phyloP scores from a whole-genome alignment of 1,140 invertebrate species.

The Rhopalosiphum maidis region DNA sequence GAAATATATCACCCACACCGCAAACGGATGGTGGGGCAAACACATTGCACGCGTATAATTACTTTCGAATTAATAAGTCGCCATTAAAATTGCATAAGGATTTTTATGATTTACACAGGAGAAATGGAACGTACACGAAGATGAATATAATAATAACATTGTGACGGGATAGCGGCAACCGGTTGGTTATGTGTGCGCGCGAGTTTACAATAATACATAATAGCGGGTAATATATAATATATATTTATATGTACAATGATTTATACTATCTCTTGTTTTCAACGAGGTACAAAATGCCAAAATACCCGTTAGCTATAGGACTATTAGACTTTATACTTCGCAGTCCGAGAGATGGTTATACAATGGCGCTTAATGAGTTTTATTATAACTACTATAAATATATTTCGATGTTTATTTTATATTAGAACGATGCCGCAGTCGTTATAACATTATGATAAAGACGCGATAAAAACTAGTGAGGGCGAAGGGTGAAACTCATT shows the following conservation, averaged over 20 bases:
- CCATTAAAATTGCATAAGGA: slow-evolving; percentile 33
- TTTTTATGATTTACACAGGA: neutral
- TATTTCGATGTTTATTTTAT: neutral
- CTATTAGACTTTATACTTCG: neutral
- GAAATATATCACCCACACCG: neutral
- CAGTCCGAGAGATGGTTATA: neutral
- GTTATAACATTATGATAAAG: neutral
- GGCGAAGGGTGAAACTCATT: slow-evolving; percentile 1
- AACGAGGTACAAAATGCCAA: neutral
- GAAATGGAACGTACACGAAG: slow-evolving; percentile 19
- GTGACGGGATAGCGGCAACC: slow-evolving; percentile 22
- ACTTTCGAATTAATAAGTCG: slow-evolving; percentile 47
- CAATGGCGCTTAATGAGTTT: slow-evolving; percentile 28
- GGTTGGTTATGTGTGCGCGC: slow-evolving; percentile 11
- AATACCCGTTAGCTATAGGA: slow-evolving; percentile 41
- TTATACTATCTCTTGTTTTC: neutral
- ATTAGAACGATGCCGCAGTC: neutral
- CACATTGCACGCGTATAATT: neutral
- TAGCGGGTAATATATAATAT: neutral
- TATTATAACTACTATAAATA: neutral
- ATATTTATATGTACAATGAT: neutral
- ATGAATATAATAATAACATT: slow-evolving; percentile 9
- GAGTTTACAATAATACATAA: neutral
- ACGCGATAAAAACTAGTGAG: neutral
- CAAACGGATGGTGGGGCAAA: neutral